Base-by-base conservation (phyloP, 2,797 vertebrate species). In the Anguilla megastoma region DNA sequence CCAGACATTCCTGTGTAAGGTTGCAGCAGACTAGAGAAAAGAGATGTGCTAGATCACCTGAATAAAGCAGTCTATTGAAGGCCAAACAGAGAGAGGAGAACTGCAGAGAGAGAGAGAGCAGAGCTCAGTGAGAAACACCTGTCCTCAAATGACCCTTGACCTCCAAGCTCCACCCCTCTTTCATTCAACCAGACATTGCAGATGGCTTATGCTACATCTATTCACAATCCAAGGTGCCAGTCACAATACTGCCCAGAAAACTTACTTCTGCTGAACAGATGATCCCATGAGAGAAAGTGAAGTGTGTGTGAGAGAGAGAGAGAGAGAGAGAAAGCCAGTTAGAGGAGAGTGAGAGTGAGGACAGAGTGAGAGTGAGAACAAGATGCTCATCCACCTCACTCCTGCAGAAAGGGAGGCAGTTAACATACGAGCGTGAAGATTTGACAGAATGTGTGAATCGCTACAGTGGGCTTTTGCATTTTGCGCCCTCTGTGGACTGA, bases 1-100 rank as follows among this genome's bases (percentile, higher is more conserved):
- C 96, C 95, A 93, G 90, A 92, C 94, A 95, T 96, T 95, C 95
- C 95, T 95, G 90, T 93, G 93, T 92, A 95, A 95, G 94, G 94
- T 95, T 95, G 95, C 90, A 93, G 90, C 92, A 94, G 93, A 93
- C 93, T 45, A 45, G 41, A 45, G 41, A 45, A 45, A 45, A 94
- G 95, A 94, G 92, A 92, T 94, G 90, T 90, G 91, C 88, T 93
- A 92, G 89, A 93, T 93, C 92, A 95, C 94, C 91, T 92, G 92
- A 91, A 95, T 92, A 93, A 94, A 94, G 92, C 89, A 48, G 88
- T 89, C 60, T 90, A 93, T 92, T 94, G 92, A 95, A 92, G 91
- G 66, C 45, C 88, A 76, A 88, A 92, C 94, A 88, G 74, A 50
- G 36, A 33, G 54, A 54, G 87, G 90, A 71, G 90, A 88, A 21